These are phyloP conservation scores for Gadus chalcogrammus DNA, from an alignment of 2,113 vertebrate species.

Conservation along the genomic window DNA sequence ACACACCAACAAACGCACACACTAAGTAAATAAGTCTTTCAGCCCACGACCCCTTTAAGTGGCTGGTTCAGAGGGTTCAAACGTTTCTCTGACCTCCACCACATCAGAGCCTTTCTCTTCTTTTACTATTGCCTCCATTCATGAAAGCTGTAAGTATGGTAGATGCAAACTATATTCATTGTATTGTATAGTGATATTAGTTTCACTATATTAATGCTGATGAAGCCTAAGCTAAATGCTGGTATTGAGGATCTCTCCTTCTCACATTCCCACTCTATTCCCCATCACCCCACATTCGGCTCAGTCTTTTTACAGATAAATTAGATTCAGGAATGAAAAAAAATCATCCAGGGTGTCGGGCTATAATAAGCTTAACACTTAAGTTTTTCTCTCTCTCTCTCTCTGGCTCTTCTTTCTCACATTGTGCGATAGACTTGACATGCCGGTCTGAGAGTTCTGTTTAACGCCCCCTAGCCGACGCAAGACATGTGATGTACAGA, in stretches of 20 bases:
- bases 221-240: constrained; percentile 7
- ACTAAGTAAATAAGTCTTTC: no score
- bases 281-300: neutral
- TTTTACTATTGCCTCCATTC: no score
- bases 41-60: no score
- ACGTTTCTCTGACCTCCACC: no score
- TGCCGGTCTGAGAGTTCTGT: neutral
- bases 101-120: no score
- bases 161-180: no score
- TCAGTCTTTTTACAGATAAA: neutral
- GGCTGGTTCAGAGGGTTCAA: no score
- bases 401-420: constrained; percentile 1
- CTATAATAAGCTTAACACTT: constrained; percentile 1
- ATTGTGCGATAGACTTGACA: constrained; percentile 13
- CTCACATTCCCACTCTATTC: neutral
- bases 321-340: neutral
- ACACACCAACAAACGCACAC: no score
- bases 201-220: constrained; percentile 30
- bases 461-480: neutral
- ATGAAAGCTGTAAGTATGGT: no score
- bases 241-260: neutral
- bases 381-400: neutral
- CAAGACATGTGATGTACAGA: neutral
- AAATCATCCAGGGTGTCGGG: neutral
- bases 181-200: no score